Percentiles rank a stretch among this genome's conserved stretches.
Conservation (phyloP, 2,797 vertebrate genomes). For the Tolypeutes matacus region DNA sequence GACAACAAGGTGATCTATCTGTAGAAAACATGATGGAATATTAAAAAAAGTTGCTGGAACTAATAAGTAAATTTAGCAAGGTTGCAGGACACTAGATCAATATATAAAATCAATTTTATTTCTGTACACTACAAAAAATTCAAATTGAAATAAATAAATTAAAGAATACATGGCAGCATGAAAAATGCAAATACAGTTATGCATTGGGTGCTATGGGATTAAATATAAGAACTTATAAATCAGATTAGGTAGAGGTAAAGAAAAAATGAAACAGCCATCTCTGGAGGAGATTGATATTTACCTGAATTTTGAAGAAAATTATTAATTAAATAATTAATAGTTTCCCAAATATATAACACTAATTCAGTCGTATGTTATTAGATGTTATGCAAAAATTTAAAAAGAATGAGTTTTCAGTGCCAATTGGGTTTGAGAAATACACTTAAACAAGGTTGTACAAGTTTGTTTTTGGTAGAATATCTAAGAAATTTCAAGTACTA, state of each 20-base stretch:
- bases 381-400: too few species aligned
- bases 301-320: background rate
- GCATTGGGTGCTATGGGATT: too few species aligned
- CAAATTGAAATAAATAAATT: background rate
- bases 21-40: background rate
- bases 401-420: too few species aligned
- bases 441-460: too few species aligned
- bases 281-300: background rate
- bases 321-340: background rate
- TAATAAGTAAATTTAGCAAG: background rate
- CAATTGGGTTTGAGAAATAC: too few species aligned
- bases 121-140: conserved; percentile 59
- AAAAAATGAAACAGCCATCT: background rate
- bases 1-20: background rate
- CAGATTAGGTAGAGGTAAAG: background rate
- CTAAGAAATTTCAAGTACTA: too few species aligned
- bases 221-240: background rate
- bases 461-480: too few species aligned
- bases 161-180: background rate
- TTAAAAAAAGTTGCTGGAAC: background rate
- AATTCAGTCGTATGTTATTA: background rate
- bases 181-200: background rate
- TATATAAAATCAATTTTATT: background rate
- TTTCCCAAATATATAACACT: background rate
- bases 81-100: background rate